Conservation (phyloP, 2,113 vertebrate genomes). For the Pavo muticus region DNA sequence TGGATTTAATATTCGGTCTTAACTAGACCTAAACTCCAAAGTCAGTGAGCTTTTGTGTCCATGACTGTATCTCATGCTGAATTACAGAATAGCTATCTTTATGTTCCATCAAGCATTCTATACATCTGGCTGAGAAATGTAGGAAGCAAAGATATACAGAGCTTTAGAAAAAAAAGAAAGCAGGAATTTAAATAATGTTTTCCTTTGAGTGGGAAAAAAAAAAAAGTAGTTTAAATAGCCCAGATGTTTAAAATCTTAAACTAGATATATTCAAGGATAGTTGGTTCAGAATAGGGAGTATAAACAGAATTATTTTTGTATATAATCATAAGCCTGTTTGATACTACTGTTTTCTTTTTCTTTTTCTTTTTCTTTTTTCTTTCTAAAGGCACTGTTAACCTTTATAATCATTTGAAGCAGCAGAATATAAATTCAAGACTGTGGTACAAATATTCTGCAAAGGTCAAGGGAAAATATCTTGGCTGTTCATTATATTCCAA, state of each 20-base stretch:
- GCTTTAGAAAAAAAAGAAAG: neutral
- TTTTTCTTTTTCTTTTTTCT: accelerated
- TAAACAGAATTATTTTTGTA: neutral
- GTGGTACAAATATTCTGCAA: neutral
- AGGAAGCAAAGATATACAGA: neutral
- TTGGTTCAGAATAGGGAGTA: neutral
- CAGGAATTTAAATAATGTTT: neutral
- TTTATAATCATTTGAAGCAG: neutral
- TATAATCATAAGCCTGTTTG: neutral
- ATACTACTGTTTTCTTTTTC: accelerated
- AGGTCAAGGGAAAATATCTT: slow-evolving; percentile 11
- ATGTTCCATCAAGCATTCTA: neutral
- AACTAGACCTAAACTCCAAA: neutral
- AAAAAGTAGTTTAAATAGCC: neutral
- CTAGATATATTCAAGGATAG: neutral
- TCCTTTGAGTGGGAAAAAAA: neutral
- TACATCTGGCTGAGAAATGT: neutral
- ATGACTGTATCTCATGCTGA: neutral
- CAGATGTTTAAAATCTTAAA: neutral
- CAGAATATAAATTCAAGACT: neutral
- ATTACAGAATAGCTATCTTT: neutral
- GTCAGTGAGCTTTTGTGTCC: neutral
- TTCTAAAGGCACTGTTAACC: neutral
- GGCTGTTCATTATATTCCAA: neutral
- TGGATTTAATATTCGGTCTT: neutral